phyloP scores from a whole-genome alignment of 1,140 invertebrate genomes.

The Cydia splendana region DNA sequence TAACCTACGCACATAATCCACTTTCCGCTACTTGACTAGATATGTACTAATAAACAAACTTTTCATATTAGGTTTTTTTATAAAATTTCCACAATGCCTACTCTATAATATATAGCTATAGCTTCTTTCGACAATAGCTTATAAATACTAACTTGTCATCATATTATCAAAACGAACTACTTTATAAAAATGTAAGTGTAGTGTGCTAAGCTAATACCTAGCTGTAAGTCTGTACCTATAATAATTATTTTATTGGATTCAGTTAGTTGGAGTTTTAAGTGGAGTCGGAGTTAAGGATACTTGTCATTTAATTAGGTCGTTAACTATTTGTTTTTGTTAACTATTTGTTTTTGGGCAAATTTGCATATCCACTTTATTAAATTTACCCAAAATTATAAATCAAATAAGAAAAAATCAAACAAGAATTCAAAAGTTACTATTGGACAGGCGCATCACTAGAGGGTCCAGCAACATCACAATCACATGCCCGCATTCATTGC shows the following conservation, averaged over 20 bases:
- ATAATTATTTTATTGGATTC: background rate
- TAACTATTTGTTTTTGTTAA: too few species aligned
- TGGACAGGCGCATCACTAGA: constrained; percentile 47
- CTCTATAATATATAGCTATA: too few species aligned
- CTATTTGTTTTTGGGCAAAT: too few species aligned
- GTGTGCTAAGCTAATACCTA: too few species aligned
- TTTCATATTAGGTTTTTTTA: background rate
- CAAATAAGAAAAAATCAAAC: background rate
- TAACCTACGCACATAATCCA: background rate
- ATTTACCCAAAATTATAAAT: background rate
- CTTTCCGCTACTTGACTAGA: background rate
- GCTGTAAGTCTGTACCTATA: background rate
- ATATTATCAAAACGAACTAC: too few species aligned
- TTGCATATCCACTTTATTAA: background rate
- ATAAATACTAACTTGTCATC: background rate
- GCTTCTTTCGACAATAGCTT: background rate
- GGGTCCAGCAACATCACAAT: constrained; percentile 61
- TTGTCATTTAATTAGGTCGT: background rate
- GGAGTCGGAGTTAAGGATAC: background rate
- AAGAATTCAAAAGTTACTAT: background rate
- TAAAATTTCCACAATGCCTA: background rate
- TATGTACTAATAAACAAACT: background rate
- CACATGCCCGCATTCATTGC: constrained; percentile 59
- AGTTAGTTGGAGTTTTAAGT: background rate
- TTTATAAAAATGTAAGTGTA: too few species aligned